Base-by-base conservation (phyloP, 2,797 vertebrate species). In the Aldrovandia affinis region DNA sequence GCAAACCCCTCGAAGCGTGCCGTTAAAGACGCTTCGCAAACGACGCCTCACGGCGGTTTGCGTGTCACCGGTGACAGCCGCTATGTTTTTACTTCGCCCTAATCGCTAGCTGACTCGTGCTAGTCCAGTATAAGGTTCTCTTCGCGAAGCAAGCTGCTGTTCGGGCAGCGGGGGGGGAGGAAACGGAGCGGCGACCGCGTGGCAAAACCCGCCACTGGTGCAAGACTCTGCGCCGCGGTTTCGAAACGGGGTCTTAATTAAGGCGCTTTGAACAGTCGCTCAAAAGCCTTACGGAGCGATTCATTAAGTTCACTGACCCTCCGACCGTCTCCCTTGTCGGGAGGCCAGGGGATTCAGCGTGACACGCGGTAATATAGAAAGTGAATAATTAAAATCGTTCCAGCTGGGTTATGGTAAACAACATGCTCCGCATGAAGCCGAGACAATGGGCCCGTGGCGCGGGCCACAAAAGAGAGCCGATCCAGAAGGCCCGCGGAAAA, bases 11-110 rank as follows among this genome's bases (percentile, higher is more conserved):
- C 57, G 2, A 18, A 77, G 70, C 65, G 3, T 15, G 7, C 78
- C 2, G n/a, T 65, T 78, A 8, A 80, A 81, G n/a, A 84, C 63
- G 79, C 59, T 86, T 85, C 83, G 81, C 81, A 84, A 86, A 89
- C 88, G 85, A 86, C 82, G 84, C 85, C 88, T 86, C 25, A 15
- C 39, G 18, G 65, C 33, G 9, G 25, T 70, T 36, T 44, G 1
- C 12, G 2, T 44, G 20, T 22, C 70, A 42, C 7, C 39, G 1
- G 36, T 20, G 33, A 39, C 65, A 70, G 30, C 65, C 18, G 20
- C 70, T 8, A 25, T 7, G 33, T 39, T 8, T 75, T 42, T 70
- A 70, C 65, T 30, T 18, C 36, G 65, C 33, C 18, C 44, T 75
- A 25, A 42, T 75, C 39, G n/a, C 36, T 25, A 8, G n/a, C 33